Conservation (phyloP, 92 coral and sea anemone species). For the Porites cylindrica region DNA sequence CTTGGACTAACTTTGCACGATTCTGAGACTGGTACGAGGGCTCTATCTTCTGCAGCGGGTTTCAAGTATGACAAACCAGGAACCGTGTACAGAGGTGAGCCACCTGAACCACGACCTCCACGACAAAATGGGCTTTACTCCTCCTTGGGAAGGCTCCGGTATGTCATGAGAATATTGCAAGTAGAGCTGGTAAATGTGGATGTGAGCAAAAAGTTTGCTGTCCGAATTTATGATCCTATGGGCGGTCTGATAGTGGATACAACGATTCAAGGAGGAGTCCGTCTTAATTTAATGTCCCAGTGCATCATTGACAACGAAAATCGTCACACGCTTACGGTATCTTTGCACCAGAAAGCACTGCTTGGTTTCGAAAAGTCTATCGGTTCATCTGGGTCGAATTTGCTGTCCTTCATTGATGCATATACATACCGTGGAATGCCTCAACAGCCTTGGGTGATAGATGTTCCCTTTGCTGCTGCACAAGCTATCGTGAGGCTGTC, state of each 20-base stretch:
- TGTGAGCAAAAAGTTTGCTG: constrained; percentile 9
- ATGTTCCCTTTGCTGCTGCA: constrained; percentile 14
- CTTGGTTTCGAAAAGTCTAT: constrained; percentile 40
- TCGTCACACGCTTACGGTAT: constrained; percentile 14
- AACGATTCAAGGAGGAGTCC: constrained; percentile 14
- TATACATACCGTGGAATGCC: background rate
- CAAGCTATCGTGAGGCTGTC: constrained; percentile 18
- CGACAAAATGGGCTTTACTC: constrained; percentile 43
- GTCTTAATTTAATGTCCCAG: background rate
- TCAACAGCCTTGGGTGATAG: constrained; percentile 13
- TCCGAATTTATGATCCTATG: background rate
- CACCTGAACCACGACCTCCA: constrained; percentile 47
- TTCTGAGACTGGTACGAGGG: constrained; percentile 55
- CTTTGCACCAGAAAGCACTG: constrained; percentile 50
- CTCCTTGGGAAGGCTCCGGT: constrained; percentile 43
- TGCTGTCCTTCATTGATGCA: constrained; percentile 28
- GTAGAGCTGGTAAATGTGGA: constrained; percentile 40
- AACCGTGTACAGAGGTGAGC: constrained; percentile 64
- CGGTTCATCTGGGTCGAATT: constrained; percentile 12
- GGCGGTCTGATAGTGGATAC: background rate
- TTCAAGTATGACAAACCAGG: constrained; percentile 60
- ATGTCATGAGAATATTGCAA: constrained; percentile 14
- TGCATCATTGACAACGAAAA: constrained; percentile 31
- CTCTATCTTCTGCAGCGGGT: constrained; percentile 39
- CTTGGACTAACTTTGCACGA: constrained; percentile 57